phyloP scores from a whole-genome alignment of 1,140 invertebrate species.

The Coptotermes formosanus region DNA sequence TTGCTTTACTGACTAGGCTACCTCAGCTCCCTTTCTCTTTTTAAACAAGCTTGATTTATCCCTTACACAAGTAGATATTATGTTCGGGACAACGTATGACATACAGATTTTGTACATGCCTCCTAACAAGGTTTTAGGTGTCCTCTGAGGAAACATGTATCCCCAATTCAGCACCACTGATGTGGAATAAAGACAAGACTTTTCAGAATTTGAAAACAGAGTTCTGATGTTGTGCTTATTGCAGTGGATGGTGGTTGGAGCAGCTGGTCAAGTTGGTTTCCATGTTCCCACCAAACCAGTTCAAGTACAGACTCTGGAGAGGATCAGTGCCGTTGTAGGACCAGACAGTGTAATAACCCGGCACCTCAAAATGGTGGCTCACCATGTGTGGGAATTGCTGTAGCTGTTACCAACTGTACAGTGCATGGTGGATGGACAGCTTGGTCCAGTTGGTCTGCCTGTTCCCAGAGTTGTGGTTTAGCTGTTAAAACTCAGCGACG shows the following conservation, averaged over 20 bases:
- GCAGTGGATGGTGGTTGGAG: constrained; percentile 74
- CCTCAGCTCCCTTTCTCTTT: too few species aligned
- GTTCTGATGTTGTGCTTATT: constrained; percentile 41
- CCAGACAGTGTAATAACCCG: constrained; percentile 78
- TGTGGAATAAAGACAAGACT: too few species aligned
- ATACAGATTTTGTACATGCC: too few species aligned
- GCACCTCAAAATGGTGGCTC: constrained; percentile 73
- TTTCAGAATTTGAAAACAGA: background rate
- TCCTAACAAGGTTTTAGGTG: too few species aligned
- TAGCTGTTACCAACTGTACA: constrained; percentile 74
- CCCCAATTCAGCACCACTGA: too few species aligned
- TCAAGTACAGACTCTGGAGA: constrained; percentile 39
- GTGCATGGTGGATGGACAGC: constrained; percentile 83
- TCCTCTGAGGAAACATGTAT: too few species aligned
- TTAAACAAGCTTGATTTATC: too few species aligned
- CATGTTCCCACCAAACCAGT: constrained; percentile 46
- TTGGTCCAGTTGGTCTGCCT: constrained; percentile 86
- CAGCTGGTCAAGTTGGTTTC: constrained; percentile 67
- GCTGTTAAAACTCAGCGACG: constrained; percentile 78
- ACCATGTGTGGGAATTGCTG: constrained; percentile 47
- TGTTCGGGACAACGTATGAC: too few species aligned
- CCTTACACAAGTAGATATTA: too few species aligned
- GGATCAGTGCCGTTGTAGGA: constrained; percentile 76
- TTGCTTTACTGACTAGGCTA: too few species aligned
- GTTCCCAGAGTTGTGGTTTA: constrained; percentile 71